These are phyloP conservation scores for Malurus cyaneus DNA, from an alignment of 2,113 vertebrate genomes.

Conservation along the genomic window DNA sequence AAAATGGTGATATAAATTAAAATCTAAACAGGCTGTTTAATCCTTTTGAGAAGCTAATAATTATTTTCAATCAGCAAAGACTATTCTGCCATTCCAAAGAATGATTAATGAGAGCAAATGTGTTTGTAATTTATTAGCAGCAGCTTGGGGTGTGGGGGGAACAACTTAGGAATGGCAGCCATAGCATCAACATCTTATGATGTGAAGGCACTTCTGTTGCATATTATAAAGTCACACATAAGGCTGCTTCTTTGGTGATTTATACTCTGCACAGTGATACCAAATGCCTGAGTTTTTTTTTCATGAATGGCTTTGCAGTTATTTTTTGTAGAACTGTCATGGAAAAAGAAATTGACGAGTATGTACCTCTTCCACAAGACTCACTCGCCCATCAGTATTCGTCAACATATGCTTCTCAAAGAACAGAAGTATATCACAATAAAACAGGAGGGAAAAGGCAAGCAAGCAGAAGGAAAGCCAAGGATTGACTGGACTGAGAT, in stretches of 20 bases:
- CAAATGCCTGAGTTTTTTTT: constrained; percentile 14
- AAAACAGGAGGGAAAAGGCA: constrained; percentile 23
- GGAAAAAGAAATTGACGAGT: background rate
- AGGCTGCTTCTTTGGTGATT: constrained; percentile 48
- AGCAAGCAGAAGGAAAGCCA: constrained; percentile 4
- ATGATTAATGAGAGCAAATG: constrained; percentile 74
- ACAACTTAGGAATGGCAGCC: constrained; percentile 27
- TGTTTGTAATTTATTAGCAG: constrained; percentile 64
- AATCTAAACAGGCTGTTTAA: constrained; percentile 73
- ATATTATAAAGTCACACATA: constrained; percentile 49
- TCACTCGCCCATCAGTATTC: background rate
- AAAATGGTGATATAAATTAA: constrained; percentile 75
- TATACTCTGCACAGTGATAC: constrained; percentile 34
- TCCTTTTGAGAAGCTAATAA: constrained; percentile 75
- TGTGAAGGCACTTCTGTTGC: constrained; percentile 49
- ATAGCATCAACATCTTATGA: constrained; percentile 48
- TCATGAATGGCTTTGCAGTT: constrained; percentile 38
- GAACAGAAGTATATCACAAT: constrained; percentile 28
- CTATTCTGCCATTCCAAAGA: constrained; percentile 71
- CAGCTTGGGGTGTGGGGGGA: background rate
- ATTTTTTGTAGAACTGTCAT: constrained; percentile 9
- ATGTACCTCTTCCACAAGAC: background rate
- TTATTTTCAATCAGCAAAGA: constrained; percentile 78
- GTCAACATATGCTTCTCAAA: background rate
- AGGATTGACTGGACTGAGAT: background rate